Conservation (phyloP, 2,797 vertebrate genomes). For the Melanotaenia trifasciata region DNA sequence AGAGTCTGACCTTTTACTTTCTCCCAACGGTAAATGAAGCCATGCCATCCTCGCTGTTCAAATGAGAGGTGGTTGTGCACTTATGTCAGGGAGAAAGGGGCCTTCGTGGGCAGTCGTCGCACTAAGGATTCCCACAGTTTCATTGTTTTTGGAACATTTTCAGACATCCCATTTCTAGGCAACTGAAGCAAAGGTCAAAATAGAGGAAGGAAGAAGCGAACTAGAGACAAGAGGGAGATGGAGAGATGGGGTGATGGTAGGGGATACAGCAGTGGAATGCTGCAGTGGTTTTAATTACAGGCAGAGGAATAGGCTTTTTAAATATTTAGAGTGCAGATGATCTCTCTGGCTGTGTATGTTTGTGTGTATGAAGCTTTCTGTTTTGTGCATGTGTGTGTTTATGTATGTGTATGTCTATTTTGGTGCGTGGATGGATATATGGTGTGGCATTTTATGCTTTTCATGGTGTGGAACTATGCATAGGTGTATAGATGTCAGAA, state of each 20-base stretch:
- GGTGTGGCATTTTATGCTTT: slow-evolving; percentile 13
- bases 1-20: slow-evolving; percentile 71
- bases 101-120: slow-evolving; percentile 56
- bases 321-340: slow-evolving; percentile 82
- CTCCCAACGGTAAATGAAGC: slow-evolving; percentile 48
- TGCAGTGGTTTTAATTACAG: slow-evolving; percentile 82
- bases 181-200: slow-evolving; percentile 69
- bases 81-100: slow-evolving; percentile 12
- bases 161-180: slow-evolving; percentile 69
- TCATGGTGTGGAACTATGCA: neutral
- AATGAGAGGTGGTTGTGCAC: slow-evolving; percentile 18
- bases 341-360: slow-evolving; percentile 51
- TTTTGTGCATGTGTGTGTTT: slow-evolving; percentile 20
- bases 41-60: slow-evolving; percentile 42
- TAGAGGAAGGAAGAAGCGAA: slow-evolving; percentile 61
- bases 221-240: slow-evolving; percentile 32
- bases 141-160: slow-evolving; percentile 73
- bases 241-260: slow-evolving; percentile 46
- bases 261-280: slow-evolving; percentile 67
- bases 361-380: slow-evolving; percentile 41
- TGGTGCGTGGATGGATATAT: neutral
- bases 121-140: slow-evolving; percentile 65
- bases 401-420: slow-evolving; percentile 3
- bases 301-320: slow-evolving; percentile 76
- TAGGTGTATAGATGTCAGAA: neutral